Base-by-base conservation (phyloP, 2,888 invertebrate genomes). In the Mimas tiliae region DNA sequence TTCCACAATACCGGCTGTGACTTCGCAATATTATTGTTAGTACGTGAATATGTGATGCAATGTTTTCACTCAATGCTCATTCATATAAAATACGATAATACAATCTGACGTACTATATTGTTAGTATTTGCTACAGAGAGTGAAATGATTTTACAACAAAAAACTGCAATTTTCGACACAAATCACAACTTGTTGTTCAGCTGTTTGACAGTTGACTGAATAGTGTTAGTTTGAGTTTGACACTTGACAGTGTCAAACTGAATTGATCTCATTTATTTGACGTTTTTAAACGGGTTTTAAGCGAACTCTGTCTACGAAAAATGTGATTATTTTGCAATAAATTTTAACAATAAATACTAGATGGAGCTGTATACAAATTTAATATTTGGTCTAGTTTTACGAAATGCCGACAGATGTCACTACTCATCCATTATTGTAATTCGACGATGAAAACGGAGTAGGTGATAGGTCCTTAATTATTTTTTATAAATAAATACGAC, bases 1-100 rank as follows among this genome's bases (percentile, higher is more conserved):
- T 42, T 58, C 42, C 58, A 55, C 55, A 21, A 58, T 6, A 42
- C 58, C 42, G 33, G 53, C n/a, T 58, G 16, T 0, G 19, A 19
- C 16, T 16, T 42, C 19, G 19, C 19, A 50, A 38, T 55, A 38
- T 16, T 38, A 34, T 16, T 55, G 34, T 16, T 16, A 11, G 4
- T 9, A 55, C 53, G 55, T 6, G 19, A 19, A 19, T 42, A 42
- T 42, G 16, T 16, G 16, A 19, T 38, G 42, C 42, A 19, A 7
- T 12, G 42, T 42, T 38, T 55, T 6, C 42, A 58, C 58, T 58
- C 34, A 58, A 1, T 58, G 19, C 38, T 38, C 19, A 58, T 4
- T 58, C 58, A 58, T 42, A 12, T 42, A 34, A n/a, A 38, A 58
- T 42, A 58, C 11, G 19, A 2, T 12, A 38, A 38, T 38, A 19